These are phyloP conservation scores for Odontophorus gujanensis DNA, from an alignment of 2,113 vertebrate genomes.

Conservation along the genomic window DNA sequence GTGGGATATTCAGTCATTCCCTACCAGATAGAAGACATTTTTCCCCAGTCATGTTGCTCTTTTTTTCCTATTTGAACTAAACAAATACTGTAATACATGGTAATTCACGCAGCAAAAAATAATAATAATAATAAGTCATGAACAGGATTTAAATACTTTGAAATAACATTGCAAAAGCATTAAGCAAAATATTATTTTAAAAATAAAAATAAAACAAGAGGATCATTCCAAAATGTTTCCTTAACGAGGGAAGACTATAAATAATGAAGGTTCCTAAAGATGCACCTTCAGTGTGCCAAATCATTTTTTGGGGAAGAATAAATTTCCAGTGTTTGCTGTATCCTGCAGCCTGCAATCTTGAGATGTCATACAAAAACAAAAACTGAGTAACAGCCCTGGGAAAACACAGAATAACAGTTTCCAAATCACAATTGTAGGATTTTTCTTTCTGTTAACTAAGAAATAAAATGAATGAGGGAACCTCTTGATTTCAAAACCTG, in stretches of 20 bases:
- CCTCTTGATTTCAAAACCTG: constrained; percentile 7
- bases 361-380: background rate
- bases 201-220: background rate
- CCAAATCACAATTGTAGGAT: background rate
- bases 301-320: background rate
- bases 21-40: background rate
- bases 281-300: background rate
- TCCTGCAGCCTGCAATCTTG: background rate
- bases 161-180: background rate
- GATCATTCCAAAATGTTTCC: background rate
- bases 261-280: background rate
- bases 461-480: background rate
- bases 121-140: background rate
- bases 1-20: background rate
- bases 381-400: background rate
- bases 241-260: background rate
- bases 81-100: background rate
- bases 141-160: background rate
- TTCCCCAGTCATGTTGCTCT: background rate
- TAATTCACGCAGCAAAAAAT: background rate
- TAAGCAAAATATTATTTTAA: background rate
- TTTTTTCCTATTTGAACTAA: background rate
- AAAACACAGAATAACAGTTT: constrained; percentile 11
- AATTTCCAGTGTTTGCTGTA: constrained; percentile 7
- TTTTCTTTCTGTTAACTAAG: background rate